A percentile compares a stretch with the other conserved stretches of the same genome.
Evolutionary conservation across 1,140 invertebrate genomes (phyloP).

Genomic region (Ruditapes philippinarum): DNA sequence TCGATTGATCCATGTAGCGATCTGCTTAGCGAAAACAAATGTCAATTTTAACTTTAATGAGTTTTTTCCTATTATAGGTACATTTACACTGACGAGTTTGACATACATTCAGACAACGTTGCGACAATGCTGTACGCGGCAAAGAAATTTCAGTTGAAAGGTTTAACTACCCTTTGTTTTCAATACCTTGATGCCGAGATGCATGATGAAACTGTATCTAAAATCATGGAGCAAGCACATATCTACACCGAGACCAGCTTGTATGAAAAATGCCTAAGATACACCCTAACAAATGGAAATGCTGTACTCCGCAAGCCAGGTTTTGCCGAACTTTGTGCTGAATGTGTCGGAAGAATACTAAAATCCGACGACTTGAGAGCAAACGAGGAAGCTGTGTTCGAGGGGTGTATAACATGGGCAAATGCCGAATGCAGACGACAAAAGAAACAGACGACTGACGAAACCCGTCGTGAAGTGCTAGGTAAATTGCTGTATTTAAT

Average conservation of each 20-base stretch:
- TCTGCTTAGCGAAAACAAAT: too few species aligned
- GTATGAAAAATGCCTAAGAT: slow-evolving; percentile 59
- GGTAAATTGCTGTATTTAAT: slow-evolving; percentile 65
- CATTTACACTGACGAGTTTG: slow-evolving; percentile 69
- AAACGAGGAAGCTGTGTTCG: slow-evolving; percentile 62
- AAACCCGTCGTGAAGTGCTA: slow-evolving; percentile 36
- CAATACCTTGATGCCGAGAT: slow-evolving; percentile 92
- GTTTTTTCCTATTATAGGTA: too few species aligned
- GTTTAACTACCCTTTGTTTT: slow-evolving; percentile 92
- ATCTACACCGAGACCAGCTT: slow-evolving; percentile 64
- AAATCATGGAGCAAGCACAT: slow-evolving; percentile 70
- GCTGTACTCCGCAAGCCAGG: slow-evolving; percentile 28
- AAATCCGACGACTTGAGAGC: slow-evolving; percentile 60
- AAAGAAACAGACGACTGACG: slow-evolving; percentile 60
- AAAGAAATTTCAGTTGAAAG: slow-evolving; percentile 94
- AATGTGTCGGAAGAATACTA: slow-evolving; percentile 57
- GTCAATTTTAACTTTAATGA: too few species aligned
- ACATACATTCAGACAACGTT: slow-evolving; percentile 92
- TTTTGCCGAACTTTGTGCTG: slow-evolving; percentile 54
- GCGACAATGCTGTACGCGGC: slow-evolving; percentile 94
- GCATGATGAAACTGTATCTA: slow-evolving; percentile 91
- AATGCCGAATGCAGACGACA: slow-evolving; percentile 62
- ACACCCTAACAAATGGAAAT: slow-evolving; percentile 51
- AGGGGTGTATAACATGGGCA: slow-evolving; percentile 62
- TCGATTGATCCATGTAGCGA: too few species aligned